phyloP scores from a whole-genome alignment of 2,113 vertebrate genomes.

The Pteruthius melanotis region DNA sequence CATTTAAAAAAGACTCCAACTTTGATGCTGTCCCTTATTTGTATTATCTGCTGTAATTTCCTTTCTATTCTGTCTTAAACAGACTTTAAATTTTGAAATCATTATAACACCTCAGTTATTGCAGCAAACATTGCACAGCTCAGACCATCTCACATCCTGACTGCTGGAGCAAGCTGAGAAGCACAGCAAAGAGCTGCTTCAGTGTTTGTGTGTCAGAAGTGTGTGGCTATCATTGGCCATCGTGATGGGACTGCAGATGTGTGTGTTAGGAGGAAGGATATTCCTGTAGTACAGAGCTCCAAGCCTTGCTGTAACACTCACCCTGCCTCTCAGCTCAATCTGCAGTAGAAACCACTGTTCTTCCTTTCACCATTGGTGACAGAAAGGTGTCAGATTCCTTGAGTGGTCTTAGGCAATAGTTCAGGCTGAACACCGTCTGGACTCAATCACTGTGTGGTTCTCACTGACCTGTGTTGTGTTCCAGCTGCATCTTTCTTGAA shows the following conservation, averaged over 20 bases:
- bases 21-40: not conserved
- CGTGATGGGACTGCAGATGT: not conserved
- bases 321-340: not conserved
- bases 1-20: not conserved
- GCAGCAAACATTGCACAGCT: not conserved
- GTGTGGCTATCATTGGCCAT: not conserved
- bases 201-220: not conserved
- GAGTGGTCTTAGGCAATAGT: not conserved
- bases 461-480: not conserved
- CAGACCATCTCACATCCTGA: not conserved
- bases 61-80: not conserved
- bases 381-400: not conserved
- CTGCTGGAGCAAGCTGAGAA: not conserved
- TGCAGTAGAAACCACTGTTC: not conserved
- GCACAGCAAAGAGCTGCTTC: not conserved
- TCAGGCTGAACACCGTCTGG: not conserved
- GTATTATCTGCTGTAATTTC: not conserved
- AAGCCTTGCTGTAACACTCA: not conserved
- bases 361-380: not conserved
- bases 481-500: not conserved
- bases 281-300: not conserved
- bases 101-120: not conserved
- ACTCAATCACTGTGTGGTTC: not conserved
- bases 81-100: not conserved
- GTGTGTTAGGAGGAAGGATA: not conserved